These are phyloP conservation scores for Callionymus lyra DNA, from an alignment of 2,113 vertebrate genomes.

Conservation along the genomic window DNA sequence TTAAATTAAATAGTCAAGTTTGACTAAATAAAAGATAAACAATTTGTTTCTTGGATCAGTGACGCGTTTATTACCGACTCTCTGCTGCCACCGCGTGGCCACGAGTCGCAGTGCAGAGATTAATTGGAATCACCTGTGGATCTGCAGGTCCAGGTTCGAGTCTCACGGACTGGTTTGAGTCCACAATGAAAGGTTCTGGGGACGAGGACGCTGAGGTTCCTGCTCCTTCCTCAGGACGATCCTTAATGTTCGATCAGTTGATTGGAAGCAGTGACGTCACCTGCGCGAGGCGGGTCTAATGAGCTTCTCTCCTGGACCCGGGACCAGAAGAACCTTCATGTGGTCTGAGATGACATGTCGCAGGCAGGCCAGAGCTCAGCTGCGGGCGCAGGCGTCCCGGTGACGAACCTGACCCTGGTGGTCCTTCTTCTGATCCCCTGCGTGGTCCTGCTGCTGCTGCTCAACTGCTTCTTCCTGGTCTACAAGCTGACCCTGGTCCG, in stretches of 20 bases:
- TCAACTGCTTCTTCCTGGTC: constrained; percentile 67
- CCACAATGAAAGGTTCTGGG: neutral
- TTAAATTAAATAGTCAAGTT: too few relatives aligned
- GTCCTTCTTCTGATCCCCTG: constrained; percentile 67
- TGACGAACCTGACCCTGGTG: constrained; percentile 56
- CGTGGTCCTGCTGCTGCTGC: constrained; percentile 61
- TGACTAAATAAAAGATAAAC: too few relatives aligned
- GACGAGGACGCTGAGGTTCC: too few relatives aligned
- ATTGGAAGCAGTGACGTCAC: constrained; percentile 8
- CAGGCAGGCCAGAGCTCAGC: constrained; percentile 32
- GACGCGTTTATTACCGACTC: too few relatives aligned
- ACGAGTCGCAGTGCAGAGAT: neutral
- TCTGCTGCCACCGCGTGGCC: constrained; percentile 37
- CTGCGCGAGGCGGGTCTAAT: constrained; percentile 18
- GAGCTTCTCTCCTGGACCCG: constrained; percentile 4
- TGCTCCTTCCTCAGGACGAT: too few relatives aligned
- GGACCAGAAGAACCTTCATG: constrained; percentile 1
- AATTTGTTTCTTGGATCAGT: too few relatives aligned
- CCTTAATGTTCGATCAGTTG: too few relatives aligned
- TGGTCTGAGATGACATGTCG: constrained; percentile 59
- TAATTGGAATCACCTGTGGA: constrained; percentile 39
- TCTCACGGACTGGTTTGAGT: neutral
- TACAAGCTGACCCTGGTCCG: constrained; percentile 59
- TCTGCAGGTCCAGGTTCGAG: neutral
- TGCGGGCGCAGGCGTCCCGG: constrained; percentile 35